A percentile compares a stretch with the other conserved stretches of the same genome.
These are phyloP conservation scores for Notiomystis cincta DNA, from an alignment of 2,113 vertebrate species.

Conservation along the genomic window DNA sequence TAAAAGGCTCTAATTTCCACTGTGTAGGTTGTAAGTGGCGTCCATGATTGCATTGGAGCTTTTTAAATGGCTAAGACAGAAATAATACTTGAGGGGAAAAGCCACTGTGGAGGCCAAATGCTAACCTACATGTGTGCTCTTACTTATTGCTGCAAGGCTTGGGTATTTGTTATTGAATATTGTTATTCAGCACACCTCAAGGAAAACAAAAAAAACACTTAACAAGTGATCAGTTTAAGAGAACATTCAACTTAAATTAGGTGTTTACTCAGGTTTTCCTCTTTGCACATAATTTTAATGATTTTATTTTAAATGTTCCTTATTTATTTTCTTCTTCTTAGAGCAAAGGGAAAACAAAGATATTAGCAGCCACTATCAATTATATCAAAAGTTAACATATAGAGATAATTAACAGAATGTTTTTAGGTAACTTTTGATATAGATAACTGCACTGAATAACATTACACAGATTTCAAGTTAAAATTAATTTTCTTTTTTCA, in stretches of 20 bases:
- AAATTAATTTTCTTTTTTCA: background rate
- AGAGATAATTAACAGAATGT: background rate
- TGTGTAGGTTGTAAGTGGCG: conserved; percentile 63
- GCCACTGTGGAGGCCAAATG: background rate
- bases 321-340: background rate
- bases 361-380: background rate
- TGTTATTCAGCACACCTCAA: background rate
- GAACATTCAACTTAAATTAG: conserved; percentile 38
- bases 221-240: background rate
- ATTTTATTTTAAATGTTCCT: background rate
- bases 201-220: background rate
- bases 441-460: background rate
- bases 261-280: background rate
- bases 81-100: conserved; percentile 3
- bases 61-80: background rate
- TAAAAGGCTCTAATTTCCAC: conserved; percentile 74
- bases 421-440: background rate
- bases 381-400: background rate
- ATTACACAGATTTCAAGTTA: background rate
- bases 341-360: background rate
- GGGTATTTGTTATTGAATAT: background rate
- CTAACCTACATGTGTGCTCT: background rate
- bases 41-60: background rate
- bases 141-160: background rate
- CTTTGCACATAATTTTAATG: background rate